Percentiles rank a stretch among this genome's conserved stretches.
Conservation (phyloP, 2,797 vertebrate species). For the Silurus aristotelis region DNA sequence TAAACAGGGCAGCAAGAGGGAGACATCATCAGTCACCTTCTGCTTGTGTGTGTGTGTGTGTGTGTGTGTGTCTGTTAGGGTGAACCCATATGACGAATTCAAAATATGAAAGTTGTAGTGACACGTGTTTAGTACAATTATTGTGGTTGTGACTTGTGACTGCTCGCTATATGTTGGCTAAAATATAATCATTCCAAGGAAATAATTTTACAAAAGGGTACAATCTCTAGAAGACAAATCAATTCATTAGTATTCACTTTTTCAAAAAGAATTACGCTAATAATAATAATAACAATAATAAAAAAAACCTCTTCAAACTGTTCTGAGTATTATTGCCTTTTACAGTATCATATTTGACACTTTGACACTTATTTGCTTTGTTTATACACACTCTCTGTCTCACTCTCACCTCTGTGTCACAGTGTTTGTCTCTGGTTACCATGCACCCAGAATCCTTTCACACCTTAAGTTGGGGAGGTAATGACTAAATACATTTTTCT, state of each 20-base stretch:
- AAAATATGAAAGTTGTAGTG: not conserved
- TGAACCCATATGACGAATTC: not conserved
- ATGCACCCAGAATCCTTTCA: not conserved
- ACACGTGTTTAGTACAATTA: not conserved
- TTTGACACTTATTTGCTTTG: not conserved
- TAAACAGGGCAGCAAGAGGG: conserved; percentile 15
- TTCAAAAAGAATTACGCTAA: too few relatives aligned
- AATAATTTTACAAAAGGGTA: too few relatives aligned
- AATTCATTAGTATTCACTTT: too few relatives aligned
- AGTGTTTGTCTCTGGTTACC: not conserved
- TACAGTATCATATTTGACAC: not conserved
- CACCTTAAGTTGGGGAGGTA: not conserved
- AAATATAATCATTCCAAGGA: not conserved
- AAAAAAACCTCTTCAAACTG: not conserved
- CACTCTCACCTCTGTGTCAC: not conserved
- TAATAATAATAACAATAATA: too few relatives aligned
- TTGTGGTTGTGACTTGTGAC: not conserved
- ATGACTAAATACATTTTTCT: not conserved
- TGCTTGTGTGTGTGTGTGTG: not conserved
- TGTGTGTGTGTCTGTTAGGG: not conserved
- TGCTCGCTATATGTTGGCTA: not conserved
- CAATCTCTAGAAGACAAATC: too few relatives aligned
- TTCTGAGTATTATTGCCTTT: not conserved
- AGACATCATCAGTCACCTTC: conserved; percentile 24
- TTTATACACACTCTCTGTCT: not conserved